phyloP scores from a whole-genome alignment of 2,113 vertebrate genomes.

The Falcunculus frontatus region DNA sequence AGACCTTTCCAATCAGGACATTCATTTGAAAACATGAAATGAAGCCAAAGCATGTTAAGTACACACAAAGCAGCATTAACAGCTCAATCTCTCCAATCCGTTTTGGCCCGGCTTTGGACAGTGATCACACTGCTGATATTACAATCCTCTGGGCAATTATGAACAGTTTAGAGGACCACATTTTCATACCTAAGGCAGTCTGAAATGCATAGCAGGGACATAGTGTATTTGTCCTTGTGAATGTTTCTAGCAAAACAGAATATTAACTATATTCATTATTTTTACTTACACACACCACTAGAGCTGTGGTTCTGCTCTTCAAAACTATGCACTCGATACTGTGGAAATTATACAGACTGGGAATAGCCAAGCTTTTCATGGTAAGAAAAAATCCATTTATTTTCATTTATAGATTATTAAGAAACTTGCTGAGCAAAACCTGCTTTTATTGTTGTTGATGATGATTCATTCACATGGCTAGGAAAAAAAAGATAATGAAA shows the following conservation, averaged over 20 bases:
- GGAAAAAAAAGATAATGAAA: not conserved
- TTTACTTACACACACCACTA: not conserved
- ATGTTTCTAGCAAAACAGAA: not conserved
- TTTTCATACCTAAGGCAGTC: not conserved
- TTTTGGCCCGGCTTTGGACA: not conserved
- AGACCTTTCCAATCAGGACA: not conserved
- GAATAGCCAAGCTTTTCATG: not conserved
- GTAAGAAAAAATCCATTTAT: not conserved
- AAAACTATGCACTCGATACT: not conserved
- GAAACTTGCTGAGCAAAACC: not conserved
- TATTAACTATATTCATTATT: not conserved
- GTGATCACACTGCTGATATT: not conserved
- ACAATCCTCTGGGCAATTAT: not conserved
- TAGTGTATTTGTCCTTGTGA: not conserved
- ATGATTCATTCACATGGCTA: not conserved
- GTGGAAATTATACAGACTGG: not conserved
- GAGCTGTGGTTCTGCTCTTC: not conserved
- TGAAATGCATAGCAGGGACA: not conserved
- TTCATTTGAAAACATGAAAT: not conserved
- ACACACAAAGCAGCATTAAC: not conserved
- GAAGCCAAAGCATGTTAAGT: not conserved
- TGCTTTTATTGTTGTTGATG: not conserved
- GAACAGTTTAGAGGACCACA: not conserved
- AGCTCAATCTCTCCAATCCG: fast-evolving
- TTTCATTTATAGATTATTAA: slow-evolving; percentile 20